phyloP scores from a whole-genome alignment of 2,113 vertebrate species.

The Elephantulus edwardii region DNA sequence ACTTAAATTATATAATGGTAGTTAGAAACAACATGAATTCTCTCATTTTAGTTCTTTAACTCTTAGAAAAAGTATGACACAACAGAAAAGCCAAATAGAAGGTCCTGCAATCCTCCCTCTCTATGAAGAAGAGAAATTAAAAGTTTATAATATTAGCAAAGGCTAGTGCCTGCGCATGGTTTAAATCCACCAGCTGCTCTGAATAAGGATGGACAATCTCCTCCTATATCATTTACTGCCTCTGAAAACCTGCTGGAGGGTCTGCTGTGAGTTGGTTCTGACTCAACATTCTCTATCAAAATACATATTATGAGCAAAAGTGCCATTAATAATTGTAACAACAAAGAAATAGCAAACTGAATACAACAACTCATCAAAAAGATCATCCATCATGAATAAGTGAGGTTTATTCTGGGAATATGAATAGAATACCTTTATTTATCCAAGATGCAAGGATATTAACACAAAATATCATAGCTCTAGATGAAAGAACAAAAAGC shows the following conservation, averaged over 20 bases:
- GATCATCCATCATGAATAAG: constrained; percentile 1
- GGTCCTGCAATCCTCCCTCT: neutral
- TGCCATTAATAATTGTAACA: constrained; percentile 19
- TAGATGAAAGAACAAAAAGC: constrained; percentile 46
- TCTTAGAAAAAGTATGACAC: neutral
- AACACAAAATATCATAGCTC: constrained; percentile 11
- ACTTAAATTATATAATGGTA: neutral
- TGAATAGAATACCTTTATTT: constrained; percentile 47
- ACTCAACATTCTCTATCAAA: too few relatives aligned
- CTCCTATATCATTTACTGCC: too few relatives aligned
- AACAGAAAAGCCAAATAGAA: neutral
- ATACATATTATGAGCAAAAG: too few relatives aligned
- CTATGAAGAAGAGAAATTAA: neutral
- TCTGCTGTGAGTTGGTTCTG: too few relatives aligned
- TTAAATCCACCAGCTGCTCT: too few relatives aligned
- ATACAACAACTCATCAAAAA: constrained; percentile 29
- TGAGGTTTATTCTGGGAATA: constrained; percentile 44
- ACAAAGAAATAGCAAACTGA: constrained; percentile 15
- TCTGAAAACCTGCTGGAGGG: too few relatives aligned
- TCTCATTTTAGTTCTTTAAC: constrained; percentile 10
- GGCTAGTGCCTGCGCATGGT: constrained; percentile 22
- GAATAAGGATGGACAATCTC: too few relatives aligned
- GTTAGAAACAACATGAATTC: neutral
- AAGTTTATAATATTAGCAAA: constrained; percentile 25
- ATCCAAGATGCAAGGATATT: constrained; percentile 48